Base-by-base conservation (phyloP, 1,140 invertebrate genomes). In the Oreohelix idahoensis region DNA sequence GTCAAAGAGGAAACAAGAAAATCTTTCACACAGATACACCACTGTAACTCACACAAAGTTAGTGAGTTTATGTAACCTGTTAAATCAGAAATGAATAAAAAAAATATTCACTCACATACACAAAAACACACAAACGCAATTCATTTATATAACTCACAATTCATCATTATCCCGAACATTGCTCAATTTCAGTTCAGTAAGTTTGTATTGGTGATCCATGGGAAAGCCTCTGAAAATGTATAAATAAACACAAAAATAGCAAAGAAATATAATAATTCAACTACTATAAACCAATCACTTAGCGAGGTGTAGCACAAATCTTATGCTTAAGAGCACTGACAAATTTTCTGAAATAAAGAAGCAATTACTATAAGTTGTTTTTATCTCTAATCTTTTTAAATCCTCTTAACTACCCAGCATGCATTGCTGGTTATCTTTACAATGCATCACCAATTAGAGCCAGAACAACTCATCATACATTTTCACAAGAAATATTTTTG, bases 111-210 rank as follows among this genome's bases (percentile, higher is more conserved):
- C 11, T 74, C 26, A 74, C 26, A 35, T 32, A 42, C 26, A 74
- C 13, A 10, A 74, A 26, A 5, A 11, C n/a, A 17, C 35, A 23
- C n/a, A 29, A 75, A 58, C 53, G 20, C 23, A 58, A 11, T 58
- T 58, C 53, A n/a, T 58, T 11, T 23, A n/a, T 58, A 77, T 10
- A 45, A 58, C 77, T 79, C 36, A 79, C 77, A 79, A 53, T n/a
- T 79, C 77, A 66, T 79, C 77, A 42, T 79, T 79, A 35, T 58
- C 77, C 23, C 77, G 32, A 23, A 79, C 77, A 79, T 58, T 66
- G 36, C 77, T 79, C 53, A 79, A 39, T 32, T 79, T 79, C 8
- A 79, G 39, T n/a, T 2, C 2, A 38, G 77, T 79, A 8, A 39
- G 20, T 63, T 63, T 36, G 58, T 79, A 79, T 23, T 79, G 32